Evolutionary conservation across 2,113 vertebrate genomes (phyloP), one percentile per base, ranked within the genome.

Genomic region (Desmodus rotundus): DNA sequence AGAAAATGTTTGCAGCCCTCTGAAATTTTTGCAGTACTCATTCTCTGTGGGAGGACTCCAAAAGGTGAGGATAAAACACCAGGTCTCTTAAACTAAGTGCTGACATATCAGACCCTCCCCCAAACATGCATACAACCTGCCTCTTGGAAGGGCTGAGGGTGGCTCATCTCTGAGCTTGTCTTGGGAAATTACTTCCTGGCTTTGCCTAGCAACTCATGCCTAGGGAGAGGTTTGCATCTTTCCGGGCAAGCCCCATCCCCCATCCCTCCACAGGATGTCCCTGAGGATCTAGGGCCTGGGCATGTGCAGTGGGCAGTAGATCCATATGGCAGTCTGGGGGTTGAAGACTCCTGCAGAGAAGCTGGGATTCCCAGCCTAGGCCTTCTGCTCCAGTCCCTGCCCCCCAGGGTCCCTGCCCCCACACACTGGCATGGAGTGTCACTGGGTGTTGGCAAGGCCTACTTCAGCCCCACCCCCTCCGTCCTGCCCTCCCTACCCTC

Each of bases 401-500:
- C 6, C 15, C 19, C 11, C 20, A 16, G 31, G 2, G 14, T 26
- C 68, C 65, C 70, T 19, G 36, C 13, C 73, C 43, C 15, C 13
- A 3, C 20, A 12, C 54, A 36, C 31, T 10, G 19, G 54, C 36
- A 0, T 14, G 54, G 36, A 63, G 28, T 3, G 7, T 19, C 31
- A 8, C 20, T 17, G 45, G 22, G 28, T 19, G 12, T 43, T 26
- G 28, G 22, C 13, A 7, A 36, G 33, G 12, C 4, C n/a, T 14
- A 0, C 33, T 38, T 74, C 4, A 2, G 28, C 61, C 61, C 28
- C 26, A 1, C 24, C 28, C 26, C 61, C 28, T 63, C 28, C 2
- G 8, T 20, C 9, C 4, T 0, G 0, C 2, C 10, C 24, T n/a
- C 43, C 38, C 19, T 45, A 3, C 14, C 3, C 4, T 4, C 61